Evolutionary conservation across 2,797 vertebrate species (phyloP).

Genomic region (Eutrigla gurnardus): DNA sequence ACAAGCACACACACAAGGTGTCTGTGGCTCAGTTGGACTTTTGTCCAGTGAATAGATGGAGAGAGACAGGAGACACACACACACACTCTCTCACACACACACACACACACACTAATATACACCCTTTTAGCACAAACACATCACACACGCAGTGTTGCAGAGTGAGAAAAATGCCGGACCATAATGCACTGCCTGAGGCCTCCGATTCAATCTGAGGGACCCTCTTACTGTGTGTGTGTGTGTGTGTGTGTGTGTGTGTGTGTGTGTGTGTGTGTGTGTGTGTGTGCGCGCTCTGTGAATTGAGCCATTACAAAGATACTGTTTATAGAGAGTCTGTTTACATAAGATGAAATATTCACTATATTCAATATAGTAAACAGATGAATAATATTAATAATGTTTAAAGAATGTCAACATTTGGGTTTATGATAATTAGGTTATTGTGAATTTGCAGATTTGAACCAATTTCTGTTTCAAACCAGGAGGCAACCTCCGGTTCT

Average conservation of each 20-base stretch:
- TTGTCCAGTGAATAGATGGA: constrained; percentile 39
- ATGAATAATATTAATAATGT: constrained; percentile 1
- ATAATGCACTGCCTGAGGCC: constrained; percentile 58
- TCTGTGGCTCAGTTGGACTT: constrained; percentile 27
- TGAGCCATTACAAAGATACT: constrained; percentile 2
- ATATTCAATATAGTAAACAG: neutral
- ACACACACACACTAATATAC: constrained; percentile 33
- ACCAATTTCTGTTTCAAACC: neutral
- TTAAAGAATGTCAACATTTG: neutral
- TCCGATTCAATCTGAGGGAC: constrained; percentile 28
- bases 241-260: constrained; percentile 27
- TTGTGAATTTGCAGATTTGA: too few species aligned
- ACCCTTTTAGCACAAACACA: constrained; percentile 60
- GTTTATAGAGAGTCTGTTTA: constrained; percentile 8
- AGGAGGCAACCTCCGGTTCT: too few species aligned
- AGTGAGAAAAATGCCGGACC: constrained; percentile 55
- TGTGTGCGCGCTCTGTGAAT: neutral
- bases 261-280: constrained; percentile 11
- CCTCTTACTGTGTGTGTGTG: constrained; percentile 30
- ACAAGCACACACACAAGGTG: constrained; percentile 8
- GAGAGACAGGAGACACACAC: constrained; percentile 19
- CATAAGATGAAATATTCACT: neutral
- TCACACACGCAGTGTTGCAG: constrained; percentile 32
- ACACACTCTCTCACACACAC: constrained; percentile 19
- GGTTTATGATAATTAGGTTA: too few species aligned